Base-by-base conservation (phyloP, 1,140 invertebrate species). In the Plectrocnemia conspersa region DNA sequence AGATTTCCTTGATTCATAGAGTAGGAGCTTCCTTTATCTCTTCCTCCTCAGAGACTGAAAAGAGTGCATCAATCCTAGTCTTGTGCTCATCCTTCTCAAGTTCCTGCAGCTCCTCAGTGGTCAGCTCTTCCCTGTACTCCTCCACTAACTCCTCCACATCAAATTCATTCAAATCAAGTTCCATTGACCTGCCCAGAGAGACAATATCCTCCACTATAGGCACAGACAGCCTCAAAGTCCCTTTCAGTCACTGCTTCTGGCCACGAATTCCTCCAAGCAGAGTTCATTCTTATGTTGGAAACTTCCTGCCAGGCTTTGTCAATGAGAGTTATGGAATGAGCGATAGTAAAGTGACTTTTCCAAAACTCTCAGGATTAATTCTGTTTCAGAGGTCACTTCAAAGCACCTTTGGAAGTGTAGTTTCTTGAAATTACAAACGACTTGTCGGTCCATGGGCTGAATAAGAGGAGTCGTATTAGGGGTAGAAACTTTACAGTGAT, bases 361-460 rank as follows among this genome's bases (percentile, higher is more conserved):
- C n/a, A n/a, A n/a, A n/a, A n/a, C n/a, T n/a, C n/a, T n/a, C n/a
- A n/a, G n/a, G n/a, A n/a, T n/a, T n/a, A n/a, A n/a, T n/a, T n/a
- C n/a, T n/a, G n/a, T n/a, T n/a, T n/a, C n/a, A n/a, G n/a, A n/a
- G n/a, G n/a, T n/a, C n/a, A n/a, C n/a, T n/a, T n/a, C n/a, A n/a
- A n/a, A n/a, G n/a, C n/a, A n/a, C n/a, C n/a, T n/a, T n/a, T n/a
- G n/a, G n/a, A n/a, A n/a, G n/a, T n/a, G n/a, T n/a, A n/a, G n/a
- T n/a, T n/a, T n/a, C n/a, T n/a, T n/a, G 35, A 16, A 16, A 7
- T 38, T 15, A 15, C 16, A 9, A 29, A 29, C 7, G 7, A 29
- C 27, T n/a, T 29, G 27, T n/a, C 73, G 68, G 63, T 76, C 72
- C 68, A 78, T 71, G 1, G 73, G 73, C 58, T 79, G 73, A 10